These are phyloP conservation scores for Diplosoma virens DNA, from an alignment of 23 tunicate species.

Conservation along the genomic window DNA sequence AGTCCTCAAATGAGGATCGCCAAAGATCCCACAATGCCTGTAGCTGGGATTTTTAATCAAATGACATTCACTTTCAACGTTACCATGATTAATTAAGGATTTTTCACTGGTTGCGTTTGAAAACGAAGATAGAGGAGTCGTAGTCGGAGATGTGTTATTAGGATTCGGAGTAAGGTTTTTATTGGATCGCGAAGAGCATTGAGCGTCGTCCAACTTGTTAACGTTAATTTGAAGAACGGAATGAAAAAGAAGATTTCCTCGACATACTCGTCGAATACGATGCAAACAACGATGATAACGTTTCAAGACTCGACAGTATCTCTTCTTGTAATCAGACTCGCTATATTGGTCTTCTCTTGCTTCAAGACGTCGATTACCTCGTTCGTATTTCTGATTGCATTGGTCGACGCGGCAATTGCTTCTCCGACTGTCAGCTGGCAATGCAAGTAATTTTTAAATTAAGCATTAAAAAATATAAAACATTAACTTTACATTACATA, in stretches of 20 bases:
- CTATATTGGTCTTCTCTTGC: background rate
- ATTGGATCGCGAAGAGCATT: background rate
- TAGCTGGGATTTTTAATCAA: slow-evolving; percentile 34
- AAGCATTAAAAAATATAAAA: no score
- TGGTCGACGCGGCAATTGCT: slow-evolving; percentile 4
- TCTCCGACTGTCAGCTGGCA: background rate
- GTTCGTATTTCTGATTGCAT: background rate
- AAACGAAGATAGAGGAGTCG: background rate
- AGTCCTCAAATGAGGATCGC: slow-evolving; percentile 86
- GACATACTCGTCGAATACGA: background rate
- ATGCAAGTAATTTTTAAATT: no score
- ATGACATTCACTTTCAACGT: slow-evolving; percentile 36
- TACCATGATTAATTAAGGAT: background rate
- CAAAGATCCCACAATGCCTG: slow-evolving; percentile 78
- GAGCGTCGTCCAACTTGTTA: background rate
- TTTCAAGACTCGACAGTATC: slow-evolving; percentile 6
- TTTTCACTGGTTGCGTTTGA: background rate
- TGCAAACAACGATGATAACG: slow-evolving; percentile 17
- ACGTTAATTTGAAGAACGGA: slow-evolving; percentile 20
- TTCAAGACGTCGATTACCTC: background rate
- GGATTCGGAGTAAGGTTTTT: background rate
- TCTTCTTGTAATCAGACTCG: background rate
- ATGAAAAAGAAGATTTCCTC: slow-evolving; percentile 57
- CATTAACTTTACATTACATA: no score
- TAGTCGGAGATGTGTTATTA: background rate